A percentile compares a stretch with the other conserved stretches of the same genome.
Evolutionary conservation across 1,140 invertebrate species (phyloP).

Genomic region (Hycleus phaleratus): DNA sequence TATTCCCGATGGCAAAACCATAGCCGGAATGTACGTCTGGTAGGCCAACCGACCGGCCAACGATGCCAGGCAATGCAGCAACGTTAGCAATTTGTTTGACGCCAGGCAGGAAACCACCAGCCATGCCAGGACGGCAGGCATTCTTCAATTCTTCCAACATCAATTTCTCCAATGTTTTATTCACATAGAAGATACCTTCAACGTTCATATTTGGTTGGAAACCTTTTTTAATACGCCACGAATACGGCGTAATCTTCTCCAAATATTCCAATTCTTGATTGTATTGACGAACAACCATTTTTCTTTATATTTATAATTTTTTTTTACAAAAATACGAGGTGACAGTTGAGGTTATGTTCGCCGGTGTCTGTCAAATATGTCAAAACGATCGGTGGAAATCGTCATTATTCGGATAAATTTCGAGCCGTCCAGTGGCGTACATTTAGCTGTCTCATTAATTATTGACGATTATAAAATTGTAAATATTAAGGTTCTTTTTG

Average conservation of each 20-base stretch:
- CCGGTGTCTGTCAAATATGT: too few species aligned
- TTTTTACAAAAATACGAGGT: too few species aligned
- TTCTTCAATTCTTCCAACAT: conserved; percentile 97
- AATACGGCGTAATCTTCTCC: conserved; percentile 76
- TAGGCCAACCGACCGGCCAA: conserved; percentile 80
- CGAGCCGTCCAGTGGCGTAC: too few species aligned
- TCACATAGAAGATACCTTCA: conserved; percentile 98
- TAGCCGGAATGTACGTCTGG: conserved; percentile 99
- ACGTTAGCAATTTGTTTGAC: conserved; percentile 99
- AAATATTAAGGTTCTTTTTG: too few species aligned
- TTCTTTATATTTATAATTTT: neutral
- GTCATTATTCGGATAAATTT: too few species aligned
- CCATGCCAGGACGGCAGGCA: conserved; percentile 74
- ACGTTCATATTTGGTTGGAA: conserved; percentile 99
- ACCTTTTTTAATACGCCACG: conserved; percentile 96
- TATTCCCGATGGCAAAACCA: conserved; percentile 99
- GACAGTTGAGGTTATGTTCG: too few species aligned
- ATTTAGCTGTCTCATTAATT: too few species aligned
- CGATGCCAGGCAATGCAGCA: conserved; percentile 95
- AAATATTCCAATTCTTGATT: conserved; percentile 91
- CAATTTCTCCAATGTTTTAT: conserved; percentile 82
- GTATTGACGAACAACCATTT: conserved; percentile 86
- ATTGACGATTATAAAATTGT: too few species aligned
- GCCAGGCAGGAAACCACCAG: conserved; percentile 96
- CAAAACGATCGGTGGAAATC: too few species aligned